Conservation (phyloP, 2,797 vertebrate species). For the Parauchenoglanis punctatus region DNA sequence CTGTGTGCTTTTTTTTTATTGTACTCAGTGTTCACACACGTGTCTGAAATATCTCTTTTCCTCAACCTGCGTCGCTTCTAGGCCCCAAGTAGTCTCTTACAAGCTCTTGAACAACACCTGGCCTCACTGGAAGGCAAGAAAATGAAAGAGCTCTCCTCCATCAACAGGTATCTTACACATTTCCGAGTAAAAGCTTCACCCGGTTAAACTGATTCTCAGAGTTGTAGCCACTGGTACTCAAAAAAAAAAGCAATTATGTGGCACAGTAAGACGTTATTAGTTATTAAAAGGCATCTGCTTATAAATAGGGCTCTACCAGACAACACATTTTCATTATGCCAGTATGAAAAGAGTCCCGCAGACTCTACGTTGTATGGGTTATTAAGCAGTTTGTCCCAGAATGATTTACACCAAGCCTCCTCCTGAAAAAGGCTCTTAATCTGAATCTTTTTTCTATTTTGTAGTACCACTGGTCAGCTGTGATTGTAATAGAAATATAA, state of each 20-base stretch:
- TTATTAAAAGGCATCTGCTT: conserved; percentile 9
- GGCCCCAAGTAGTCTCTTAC: conserved; percentile 91
- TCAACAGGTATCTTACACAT: conserved; percentile 80
- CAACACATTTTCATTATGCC: background rate
- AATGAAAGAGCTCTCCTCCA: conserved; percentile 83
- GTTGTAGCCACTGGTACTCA: background rate
- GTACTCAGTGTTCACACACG: conserved; percentile 34
- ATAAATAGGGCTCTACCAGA: background rate
- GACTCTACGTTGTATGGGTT: background rate
- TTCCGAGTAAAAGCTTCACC: conserved; percentile 1
- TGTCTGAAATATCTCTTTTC: conserved; percentile 53
- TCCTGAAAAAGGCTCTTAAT: background rate
- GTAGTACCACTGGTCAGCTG: background rate
- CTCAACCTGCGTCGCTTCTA: conserved; percentile 60
- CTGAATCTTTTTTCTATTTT: background rate
- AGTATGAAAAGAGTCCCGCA: background rate
- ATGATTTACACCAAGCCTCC: background rate
- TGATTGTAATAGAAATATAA: background rate
- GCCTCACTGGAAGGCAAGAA: conserved; percentile 93
- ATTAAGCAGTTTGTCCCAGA: background rate
- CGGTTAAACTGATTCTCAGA: conserved; percentile 9
- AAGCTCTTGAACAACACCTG: conserved; percentile 94
- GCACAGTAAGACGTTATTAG: background rate
- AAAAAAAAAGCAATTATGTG: conserved; percentile 10
- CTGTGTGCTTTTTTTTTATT: conserved; percentile 34